Evolutionary conservation across 2,888 invertebrate genomes (phyloP), one percentile per base, ranked within the genome.

Genomic region (Eilema caniola): DNA sequence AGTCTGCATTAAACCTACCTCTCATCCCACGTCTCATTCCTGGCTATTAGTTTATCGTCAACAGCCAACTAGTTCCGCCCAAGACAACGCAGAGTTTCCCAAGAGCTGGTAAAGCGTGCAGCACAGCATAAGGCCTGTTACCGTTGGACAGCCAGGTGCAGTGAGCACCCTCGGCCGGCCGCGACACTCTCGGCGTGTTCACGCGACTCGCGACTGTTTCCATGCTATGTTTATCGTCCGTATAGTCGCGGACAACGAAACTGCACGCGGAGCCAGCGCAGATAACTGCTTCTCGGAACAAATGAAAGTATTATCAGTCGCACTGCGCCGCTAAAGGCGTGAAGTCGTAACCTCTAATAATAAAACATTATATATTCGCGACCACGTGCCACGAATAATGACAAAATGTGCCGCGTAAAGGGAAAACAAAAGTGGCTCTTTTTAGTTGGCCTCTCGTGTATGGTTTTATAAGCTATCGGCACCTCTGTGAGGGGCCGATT

Each of bases 281-380:
- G 93, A 93, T 93, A 93, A 90, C 89, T 85, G 84, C 85, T 94
- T 95, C 95, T 91, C 86, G 84, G 95, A 95, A 94, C 91, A 84
- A 89, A 92, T 92, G 92, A 91, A 92, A 93, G 92, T 90, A 90
- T 91, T 94, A 93, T 94, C 95, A 94, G 92, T 91, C 85, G 83
- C 85, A 85, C 85, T 82, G 80, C 88, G 89, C 89, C 90, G 89
- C 88, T 87, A 89, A 89, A 93, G 88, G 90, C 95, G 94, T 94
- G 93, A 95, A 94, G 95, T 90, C 92, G 89, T 95, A 92, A 93
- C 90, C 86, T 86, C 83, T 88, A 89, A 92, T 92, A 92, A 94
- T 94, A 93, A 94, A 95, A 93, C 90, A 93, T 94, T 94, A 94
- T 93, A 88, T 95, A 95, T 95, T 95, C 95, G 89, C 87, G 87